A percentile compares a stretch with the other conserved stretches of the same genome.
phyloP scores from a whole-genome alignment of 2,113 vertebrate genomes.

The Ceyx melanurus region DNA sequence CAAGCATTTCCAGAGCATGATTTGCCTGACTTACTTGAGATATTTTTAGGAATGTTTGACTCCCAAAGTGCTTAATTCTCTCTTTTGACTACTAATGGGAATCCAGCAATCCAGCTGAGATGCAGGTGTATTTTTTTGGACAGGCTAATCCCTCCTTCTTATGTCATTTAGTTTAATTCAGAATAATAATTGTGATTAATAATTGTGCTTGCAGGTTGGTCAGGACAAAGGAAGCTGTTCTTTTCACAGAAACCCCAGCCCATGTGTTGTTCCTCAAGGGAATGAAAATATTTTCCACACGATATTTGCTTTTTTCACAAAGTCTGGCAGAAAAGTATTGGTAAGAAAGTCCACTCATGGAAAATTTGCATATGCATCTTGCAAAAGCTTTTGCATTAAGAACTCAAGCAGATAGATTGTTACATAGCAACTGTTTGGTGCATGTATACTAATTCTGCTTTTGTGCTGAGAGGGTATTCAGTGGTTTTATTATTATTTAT shows the following conservation, averaged over 20 bases:
- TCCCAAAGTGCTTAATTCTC: neutral
- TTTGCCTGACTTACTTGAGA: neutral
- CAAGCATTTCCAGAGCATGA: neutral
- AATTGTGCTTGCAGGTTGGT: slow-evolving; percentile 80
- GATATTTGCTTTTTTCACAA: slow-evolving; percentile 96
- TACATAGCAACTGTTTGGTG: neutral
- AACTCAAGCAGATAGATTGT: neutral
- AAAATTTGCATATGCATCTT: neutral
- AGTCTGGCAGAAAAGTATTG: slow-evolving; percentile 95
- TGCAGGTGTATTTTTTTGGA: neutral
- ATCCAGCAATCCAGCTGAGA: neutral
- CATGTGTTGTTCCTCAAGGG: slow-evolving; percentile 90
- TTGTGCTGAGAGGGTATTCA: neutral
- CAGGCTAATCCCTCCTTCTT: neutral
- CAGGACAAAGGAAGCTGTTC: slow-evolving; percentile 91
- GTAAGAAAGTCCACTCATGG: slow-evolving; percentile 74
- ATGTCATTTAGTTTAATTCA: neutral
- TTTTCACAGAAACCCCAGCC: slow-evolving; percentile 85
- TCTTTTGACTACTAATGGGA: neutral
- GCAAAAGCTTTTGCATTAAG: neutral
- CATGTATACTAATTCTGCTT: neutral
- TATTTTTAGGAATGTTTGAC: neutral
- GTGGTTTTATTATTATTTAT: neutral
- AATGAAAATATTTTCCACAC: slow-evolving; percentile 95
- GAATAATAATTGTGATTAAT: neutral